Evolutionary conservation across 1,140 invertebrate genomes (phyloP), one percentile per base, ranked within the genome.

Genomic region (Aphelinus atriplicis): DNA sequence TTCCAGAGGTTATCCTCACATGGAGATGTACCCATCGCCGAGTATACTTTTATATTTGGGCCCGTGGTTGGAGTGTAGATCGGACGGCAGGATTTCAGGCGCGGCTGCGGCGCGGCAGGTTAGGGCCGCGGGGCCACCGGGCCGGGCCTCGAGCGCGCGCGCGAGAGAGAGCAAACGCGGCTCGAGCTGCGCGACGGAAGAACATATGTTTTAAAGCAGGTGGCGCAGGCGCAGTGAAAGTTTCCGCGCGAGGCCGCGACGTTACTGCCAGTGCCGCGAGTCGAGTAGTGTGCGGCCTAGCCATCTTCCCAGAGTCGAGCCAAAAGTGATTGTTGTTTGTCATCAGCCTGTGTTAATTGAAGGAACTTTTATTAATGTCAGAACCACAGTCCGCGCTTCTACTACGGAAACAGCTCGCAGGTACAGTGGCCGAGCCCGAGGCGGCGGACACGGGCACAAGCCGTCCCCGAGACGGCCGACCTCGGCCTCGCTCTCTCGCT

Each of bases 321-420:
- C 80, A 84, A 86, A 84, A 87, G 84, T 86, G 82, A 86, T 86
- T 86, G 84, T 88, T 53, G 51, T 53, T 4, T 53, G 4, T 87
- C 86, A 86, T 84, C 85, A 86, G 83, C 80, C 80, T 86, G 84
- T 86, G 83, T 87, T 85, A 88, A 87, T 88, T 86, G 87, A 87
- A 83, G 82, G 82, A 87, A 86, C 81, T 87, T 87, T 86, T 87
- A 93, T 93, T 93, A 93, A 96, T 96, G 95, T 95, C 95, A 93
- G 94, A 96, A 91, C 93, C 94, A 92, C 95, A 97, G 93, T 97
- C 95, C 86, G 94, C 95, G 88, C 93, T 97, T 89, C 90, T 97
- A 90, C 91, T 97, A 90, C 93, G 95, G 90, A 97, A 97, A 92
- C 96, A 97, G 91, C 91, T 97, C 90, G 94, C 95, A 93, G 96